Conservation (phyloP, 2,888 invertebrate species). For the Ypsolopha scabrella region DNA sequence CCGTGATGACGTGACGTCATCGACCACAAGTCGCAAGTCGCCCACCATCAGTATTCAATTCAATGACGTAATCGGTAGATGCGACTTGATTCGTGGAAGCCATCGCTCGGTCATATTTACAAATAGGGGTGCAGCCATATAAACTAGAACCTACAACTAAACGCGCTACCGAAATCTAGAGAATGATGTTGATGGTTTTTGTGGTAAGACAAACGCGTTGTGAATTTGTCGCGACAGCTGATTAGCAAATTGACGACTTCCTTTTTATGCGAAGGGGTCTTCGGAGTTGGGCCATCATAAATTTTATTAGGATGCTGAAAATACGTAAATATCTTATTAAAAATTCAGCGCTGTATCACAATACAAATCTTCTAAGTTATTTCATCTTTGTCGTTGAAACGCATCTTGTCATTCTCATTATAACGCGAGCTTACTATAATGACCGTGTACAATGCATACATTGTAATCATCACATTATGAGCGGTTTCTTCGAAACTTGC, state of each 20-base stretch:
- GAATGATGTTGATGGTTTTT: neutral
- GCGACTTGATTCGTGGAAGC: constrained; percentile 7
- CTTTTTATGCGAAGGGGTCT: neutral
- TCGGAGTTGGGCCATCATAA: too few relatives aligned
- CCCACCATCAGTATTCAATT: constrained; percentile 14
- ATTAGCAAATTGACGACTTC: neutral
- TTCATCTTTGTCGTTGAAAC: neutral
- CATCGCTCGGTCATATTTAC: neutral
- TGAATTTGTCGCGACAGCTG: neutral
- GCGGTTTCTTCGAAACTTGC: too few relatives aligned
- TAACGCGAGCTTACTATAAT: neutral
- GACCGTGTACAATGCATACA: too few relatives aligned
- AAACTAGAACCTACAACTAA: neutral
- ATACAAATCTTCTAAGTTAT: neutral
- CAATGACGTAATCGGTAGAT: constrained; percentile 11
- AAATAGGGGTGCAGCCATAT: neutral
- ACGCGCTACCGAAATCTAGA: neutral
- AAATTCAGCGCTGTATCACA: too few relatives aligned
- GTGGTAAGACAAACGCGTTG: neutral
- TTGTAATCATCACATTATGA: too few relatives aligned
- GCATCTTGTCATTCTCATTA: neutral
- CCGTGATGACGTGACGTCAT: constrained; percentile 33
- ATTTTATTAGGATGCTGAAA: too few relatives aligned
- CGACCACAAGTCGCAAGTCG: constrained; percentile 9
- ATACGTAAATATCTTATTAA: too few relatives aligned